Evolutionary conservation across 2,888 invertebrate genomes (phyloP).

Genomic region (Dorcus hopei): DNA sequence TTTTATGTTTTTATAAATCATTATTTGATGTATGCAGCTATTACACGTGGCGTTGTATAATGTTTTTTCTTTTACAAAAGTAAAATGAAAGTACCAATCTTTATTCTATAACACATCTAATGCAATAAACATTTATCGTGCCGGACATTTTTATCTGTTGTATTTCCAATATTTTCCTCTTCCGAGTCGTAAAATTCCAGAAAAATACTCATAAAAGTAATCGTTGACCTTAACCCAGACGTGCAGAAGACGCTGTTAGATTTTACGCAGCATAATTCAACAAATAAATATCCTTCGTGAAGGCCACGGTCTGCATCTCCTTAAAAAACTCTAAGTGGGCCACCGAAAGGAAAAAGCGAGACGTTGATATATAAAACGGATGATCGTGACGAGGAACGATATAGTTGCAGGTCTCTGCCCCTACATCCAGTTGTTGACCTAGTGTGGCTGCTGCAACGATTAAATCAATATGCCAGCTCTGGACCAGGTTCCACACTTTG

Average conservation of each 20-base stretch:
- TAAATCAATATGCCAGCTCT: slow-evolving; percentile 24
- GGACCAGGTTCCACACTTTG: slow-evolving; percentile 12
- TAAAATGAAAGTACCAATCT: too few species aligned
- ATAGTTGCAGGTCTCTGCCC: slow-evolving; percentile 18
- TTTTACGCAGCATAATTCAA: slow-evolving; percentile 4
- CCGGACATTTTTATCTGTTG: too few species aligned
- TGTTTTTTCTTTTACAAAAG: too few species aligned
- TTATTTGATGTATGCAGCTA: too few species aligned
- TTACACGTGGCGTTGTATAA: too few species aligned
- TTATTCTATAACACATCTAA: too few species aligned
- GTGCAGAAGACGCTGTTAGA: not conserved
- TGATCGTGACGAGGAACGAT: slow-evolving; percentile 5
- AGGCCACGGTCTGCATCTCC: slow-evolving; percentile 9
- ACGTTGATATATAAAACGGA: not conserved
- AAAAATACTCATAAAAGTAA: too few species aligned
- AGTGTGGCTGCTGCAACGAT: slow-evolving; percentile 21
- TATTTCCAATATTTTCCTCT: too few species aligned
- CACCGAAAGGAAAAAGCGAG: slow-evolving; percentile 7
- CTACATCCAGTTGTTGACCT: slow-evolving; percentile 26
- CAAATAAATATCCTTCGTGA: slow-evolving; percentile 11
- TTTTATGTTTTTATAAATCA: too few species aligned
- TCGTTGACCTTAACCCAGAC: slow-evolving; percentile 8
- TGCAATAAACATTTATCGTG: too few species aligned
- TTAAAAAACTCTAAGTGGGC: slow-evolving; percentile 8
- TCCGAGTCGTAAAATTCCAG: too few species aligned